Conservation (phyloP, 2,888 invertebrate species). For the Xanthorhoe designata region DNA sequence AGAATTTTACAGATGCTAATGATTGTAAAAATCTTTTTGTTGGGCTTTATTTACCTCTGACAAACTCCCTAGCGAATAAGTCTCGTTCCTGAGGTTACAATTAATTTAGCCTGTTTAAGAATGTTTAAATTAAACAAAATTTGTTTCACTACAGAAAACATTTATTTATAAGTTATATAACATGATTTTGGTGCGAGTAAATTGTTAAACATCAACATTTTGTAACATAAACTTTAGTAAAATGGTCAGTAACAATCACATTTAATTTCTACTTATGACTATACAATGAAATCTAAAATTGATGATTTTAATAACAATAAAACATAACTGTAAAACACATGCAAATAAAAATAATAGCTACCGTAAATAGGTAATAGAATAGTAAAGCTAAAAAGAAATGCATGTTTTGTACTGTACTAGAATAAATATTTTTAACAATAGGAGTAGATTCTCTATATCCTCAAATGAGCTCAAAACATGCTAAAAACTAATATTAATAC, state of each 20-base stretch:
- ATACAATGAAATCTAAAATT: constrained; percentile 9
- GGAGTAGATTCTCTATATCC: no score
- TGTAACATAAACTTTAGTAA: constrained; percentile 24
- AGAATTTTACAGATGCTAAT: no score
- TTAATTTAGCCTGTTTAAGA: no score
- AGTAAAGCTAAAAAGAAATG: background rate
- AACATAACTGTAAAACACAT: background rate
- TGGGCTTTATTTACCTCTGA: no score
- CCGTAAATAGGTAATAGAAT: background rate
- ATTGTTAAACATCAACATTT: constrained; percentile 54
- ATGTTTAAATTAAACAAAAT: constrained; percentile 14
- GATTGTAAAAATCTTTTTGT: no score
- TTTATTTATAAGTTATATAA: constrained; percentile 50
- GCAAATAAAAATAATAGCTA: background rate
- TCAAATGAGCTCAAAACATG: no score
- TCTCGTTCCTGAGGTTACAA: no score
- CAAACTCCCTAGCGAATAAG: no score
- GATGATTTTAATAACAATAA: background rate
- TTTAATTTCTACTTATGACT: constrained; percentile 24
- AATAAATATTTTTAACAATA: background rate
- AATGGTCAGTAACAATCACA: constrained; percentile 37
- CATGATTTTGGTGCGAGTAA: constrained; percentile 60
- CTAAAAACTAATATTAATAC: no score
- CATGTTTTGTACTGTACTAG: constrained; percentile 3
- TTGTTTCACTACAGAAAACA: constrained; percentile 39